Base-by-base conservation (phyloP, 2,888 invertebrate species). In the Philereme transversata region DNA sequence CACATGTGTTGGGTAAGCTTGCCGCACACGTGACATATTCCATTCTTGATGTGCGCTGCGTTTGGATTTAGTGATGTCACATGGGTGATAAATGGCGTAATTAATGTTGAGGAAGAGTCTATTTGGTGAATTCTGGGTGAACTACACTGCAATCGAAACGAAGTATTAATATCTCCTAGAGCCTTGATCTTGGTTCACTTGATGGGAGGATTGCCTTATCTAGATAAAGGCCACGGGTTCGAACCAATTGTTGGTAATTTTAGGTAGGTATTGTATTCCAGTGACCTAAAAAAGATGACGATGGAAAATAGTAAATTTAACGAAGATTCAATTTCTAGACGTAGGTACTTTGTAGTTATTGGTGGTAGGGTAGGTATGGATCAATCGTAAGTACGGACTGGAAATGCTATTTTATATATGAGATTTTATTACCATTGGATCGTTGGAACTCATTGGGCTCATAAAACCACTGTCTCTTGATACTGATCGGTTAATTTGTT, bases 381-480 rank as follows among this genome's bases (percentile, higher is more conserved):
- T 22, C 22, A 22, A 22, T 22, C 1, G 22, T 22, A 22, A 22
- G 22, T 22, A 22, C 22, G 22, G 22, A 22, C 22, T 22, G 22
- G 1, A 3, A 22, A 22, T 22, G 22, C 22, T 22, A 22, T 22
- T 22, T 22, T 22, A 22, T 22, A 22, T 22, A 22, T 3, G 22
- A 22, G 22, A 34, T 41, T 4, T 38, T 10, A 46, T 60, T 69
- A 69, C 69, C 69, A 43, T 48, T 35, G 51, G 54, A 50, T 68
- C 66, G 51, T 36, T 53, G 53, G 46, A 68, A 41, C 65, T 62
- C 11, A 66, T 43, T 35, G 82, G 81, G 67, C 76, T 79, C 48
- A 65, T 69, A 58, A 77, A 71, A 4, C 81, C 81, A 65, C 81
- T 81, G 43, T 82, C 81, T 54, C 73, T 75, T 11, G 82, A 82